Evolutionary conservation across 30 jellyfish, hydroid and myxozoan species (phyloP), one percentile per base, ranked within the genome.

Genomic region (Chrysaora quinquecirrha): DNA sequence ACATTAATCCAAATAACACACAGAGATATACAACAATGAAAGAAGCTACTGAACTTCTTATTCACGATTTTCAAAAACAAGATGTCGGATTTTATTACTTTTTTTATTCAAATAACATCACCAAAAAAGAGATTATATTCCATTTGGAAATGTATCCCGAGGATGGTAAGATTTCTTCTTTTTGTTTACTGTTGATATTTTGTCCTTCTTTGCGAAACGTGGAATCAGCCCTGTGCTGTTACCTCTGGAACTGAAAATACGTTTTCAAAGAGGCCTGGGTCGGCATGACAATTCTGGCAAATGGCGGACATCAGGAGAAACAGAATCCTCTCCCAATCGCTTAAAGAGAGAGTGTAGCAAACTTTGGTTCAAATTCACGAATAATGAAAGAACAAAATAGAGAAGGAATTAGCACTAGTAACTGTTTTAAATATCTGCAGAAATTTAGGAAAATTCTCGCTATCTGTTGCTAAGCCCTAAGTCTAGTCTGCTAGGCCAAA

Each of bases 21-120:
- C n/a, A 29, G 0, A 66, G 52, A 21, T 79, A 79, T 76, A 30
- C 49, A 7, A 33, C 62, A 27, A 52, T 38, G 11, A 16, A 43
- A 19, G 25, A 28, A 0, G 76, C 48, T 0, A 28, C 82, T 0
- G 23, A 50, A 1, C 69, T 79, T 0, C 48, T 79, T 21, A 79
- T 79, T 65, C 31, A 64, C 68, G 76, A 65, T 20, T 79, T 79
- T 31, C 27, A 38, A 33, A 29, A 14, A 14, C 23, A 48, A 38
- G 90, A 79, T 50, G 76, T 68, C 30, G 90, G 83, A 9, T 34
- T 27, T 0, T 79, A 79, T 66, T 33, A 43, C 3, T 79, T 64
- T 35, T 10, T 65, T 27, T 65, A 28, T 54, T 66, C 90, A 24
- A 24, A 25, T 10, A 79, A 79, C 30, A 20, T 34, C 32, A 79